Evolutionary conservation across 2,113 vertebrate species (phyloP), one percentile per base, ranked within the genome.

Genomic region (Microtus ochrogaster): DNA sequence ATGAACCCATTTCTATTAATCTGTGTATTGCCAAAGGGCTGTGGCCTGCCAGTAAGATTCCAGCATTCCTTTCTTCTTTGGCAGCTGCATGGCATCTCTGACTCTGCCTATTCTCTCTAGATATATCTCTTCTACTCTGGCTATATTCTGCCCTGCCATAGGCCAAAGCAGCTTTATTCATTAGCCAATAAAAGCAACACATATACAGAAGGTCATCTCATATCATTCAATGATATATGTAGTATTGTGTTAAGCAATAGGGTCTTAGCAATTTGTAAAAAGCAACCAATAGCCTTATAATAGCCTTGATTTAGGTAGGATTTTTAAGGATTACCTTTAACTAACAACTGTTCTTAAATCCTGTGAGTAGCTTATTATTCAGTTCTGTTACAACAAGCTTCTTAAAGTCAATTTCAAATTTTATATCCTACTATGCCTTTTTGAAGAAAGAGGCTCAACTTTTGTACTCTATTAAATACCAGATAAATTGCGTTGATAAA

Each of bases 401-500:
- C 30, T 84, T 92, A 65, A 92, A 94, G 36, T 39, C 81, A 92
- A 24, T 96, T 95, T 92, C 55, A 90, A 36, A 68, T 55, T 17
- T 76, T 93, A 55, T 90, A 81, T 92, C 17, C 79, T 88, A 9
- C 79, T 90, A 90, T 22, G 19, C 12, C n/a, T 94, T 24, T 63
- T 70, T 94, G 86, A 91, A 92, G 13, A 68, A 26, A 77, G 66
- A 58, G 52, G 89, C 61, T 85, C 47, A 92, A 92, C 28, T 47
- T 87, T 66, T 84, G 87, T 94, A 83, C 78, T 55, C 16, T 94
- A 68, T 66, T 58, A 92, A 83, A 12, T 78, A 72, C 72, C 89
- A 83, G 77, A 49, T 94, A 94, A 84, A 90, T 90, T 97, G 22
- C 7, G 33, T 96, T 95, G 74, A 91, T 93, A 88, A 93, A 89